Evolutionary conservation across 2,113 vertebrate species (phyloP).

Genomic region (Aegotheles bennettii): DNA sequence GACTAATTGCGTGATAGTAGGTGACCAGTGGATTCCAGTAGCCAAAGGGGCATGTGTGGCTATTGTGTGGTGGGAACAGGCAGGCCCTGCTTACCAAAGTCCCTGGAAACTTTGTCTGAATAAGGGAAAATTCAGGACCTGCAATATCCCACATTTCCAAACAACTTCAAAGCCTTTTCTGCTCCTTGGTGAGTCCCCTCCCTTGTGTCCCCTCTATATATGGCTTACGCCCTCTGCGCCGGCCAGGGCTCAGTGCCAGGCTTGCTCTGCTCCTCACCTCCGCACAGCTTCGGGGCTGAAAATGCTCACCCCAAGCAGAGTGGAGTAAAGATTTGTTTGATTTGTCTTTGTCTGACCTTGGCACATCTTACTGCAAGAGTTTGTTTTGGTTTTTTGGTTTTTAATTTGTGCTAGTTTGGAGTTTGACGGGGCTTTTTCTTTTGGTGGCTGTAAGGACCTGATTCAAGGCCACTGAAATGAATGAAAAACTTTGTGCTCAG

Average conservation of each 20-base stretch:
- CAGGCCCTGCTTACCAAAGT: neutral
- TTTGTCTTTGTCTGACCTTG: neutral
- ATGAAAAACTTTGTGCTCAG: neutral
- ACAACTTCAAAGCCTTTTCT: neutral
- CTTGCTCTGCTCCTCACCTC: neutral
- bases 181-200: neutral
- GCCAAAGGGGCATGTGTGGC: rapidly evolving
- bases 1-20: neutral
- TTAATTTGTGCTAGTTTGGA: neutral
- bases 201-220: neutral
- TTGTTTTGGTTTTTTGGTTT: neutral
- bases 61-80: rapidly evolving
- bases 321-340: neutral
- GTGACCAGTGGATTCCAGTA: neutral
- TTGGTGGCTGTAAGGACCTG: neutral
- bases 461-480: neutral
- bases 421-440: neutral
- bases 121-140: neutral
- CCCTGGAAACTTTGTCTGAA: neutral
- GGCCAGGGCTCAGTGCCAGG: neutral
- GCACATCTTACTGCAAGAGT: neutral
- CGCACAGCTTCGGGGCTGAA: rapidly evolving
- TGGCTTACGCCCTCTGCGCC: rapidly evolving
- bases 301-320: neutral
- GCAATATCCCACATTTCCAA: neutral